These are phyloP conservation scores for Heptranchias perlo DNA, from an alignment of 2,113 vertebrate genomes.

Conservation along the genomic window DNA sequence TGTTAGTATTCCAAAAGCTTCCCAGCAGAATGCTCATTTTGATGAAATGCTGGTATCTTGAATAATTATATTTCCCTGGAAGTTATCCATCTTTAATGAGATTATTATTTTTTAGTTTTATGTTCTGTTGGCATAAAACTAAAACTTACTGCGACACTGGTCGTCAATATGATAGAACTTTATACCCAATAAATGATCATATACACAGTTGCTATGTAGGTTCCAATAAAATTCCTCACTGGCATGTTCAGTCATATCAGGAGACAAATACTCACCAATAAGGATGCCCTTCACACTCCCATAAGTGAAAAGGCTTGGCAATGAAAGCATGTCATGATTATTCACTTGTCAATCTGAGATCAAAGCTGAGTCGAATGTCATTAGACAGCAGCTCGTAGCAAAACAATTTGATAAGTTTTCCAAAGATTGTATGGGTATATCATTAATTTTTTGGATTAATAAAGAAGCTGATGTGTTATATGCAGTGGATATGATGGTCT, in stretches of 20 bases:
- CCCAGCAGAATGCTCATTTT: background rate
- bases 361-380: background rate
- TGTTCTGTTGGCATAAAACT: background rate
- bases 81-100: background rate
- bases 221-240: background rate
- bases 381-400: background rate
- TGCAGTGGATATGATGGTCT: background rate
- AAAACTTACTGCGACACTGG: background rate
- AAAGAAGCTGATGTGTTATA: background rate
- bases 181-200: constrained; percentile 10
- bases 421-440: background rate
- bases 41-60: constrained; percentile 1
- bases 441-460: background rate
- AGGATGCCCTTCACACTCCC: background rate
- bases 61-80: background rate
- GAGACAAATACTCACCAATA: background rate
- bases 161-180: background rate
- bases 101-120: background rate
- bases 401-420: background rate
- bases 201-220: background rate
- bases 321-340: background rate
- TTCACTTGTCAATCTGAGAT: background rate
- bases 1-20: background rate
- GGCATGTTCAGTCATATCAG: background rate
- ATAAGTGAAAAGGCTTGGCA: background rate